These are phyloP conservation scores for Octodon degus DNA, from an alignment of 2,113 vertebrate genomes.

Conservation along the genomic window DNA sequence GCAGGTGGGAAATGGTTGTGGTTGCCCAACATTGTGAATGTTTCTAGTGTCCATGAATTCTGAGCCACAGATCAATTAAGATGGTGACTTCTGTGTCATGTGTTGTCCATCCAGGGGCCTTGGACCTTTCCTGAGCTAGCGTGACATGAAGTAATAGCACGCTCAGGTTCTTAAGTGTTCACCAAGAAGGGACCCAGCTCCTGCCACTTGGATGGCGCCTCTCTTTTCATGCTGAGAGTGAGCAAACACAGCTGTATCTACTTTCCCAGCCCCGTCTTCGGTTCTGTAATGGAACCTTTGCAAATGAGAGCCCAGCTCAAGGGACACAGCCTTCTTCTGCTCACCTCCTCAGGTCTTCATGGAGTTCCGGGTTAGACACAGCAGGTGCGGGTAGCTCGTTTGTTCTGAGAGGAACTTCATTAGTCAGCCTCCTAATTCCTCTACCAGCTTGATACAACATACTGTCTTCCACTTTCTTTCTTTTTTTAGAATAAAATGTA, in stretches of 20 bases:
- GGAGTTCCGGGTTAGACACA: not conserved
- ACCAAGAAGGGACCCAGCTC: not conserved
- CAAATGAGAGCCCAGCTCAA: constrained; percentile 70
- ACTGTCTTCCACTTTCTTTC: constrained; percentile 2
- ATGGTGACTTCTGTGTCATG: not conserved
- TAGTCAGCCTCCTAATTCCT: constrained; percentile 17
- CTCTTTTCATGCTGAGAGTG: constrained; percentile 6
- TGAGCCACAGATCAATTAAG: not conserved
- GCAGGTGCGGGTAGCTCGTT: not conserved
- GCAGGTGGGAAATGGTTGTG: not conserved
- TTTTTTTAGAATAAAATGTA: no score
- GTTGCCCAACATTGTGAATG: not conserved
- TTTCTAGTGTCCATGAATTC: not conserved
- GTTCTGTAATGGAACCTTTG: constrained; percentile 74
- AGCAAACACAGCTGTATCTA: constrained; percentile 81
- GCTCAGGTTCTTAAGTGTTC: not conserved
- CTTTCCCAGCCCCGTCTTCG: constrained; percentile 77
- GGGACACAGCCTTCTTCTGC: constrained; percentile 61
- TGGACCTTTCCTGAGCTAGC: not conserved
- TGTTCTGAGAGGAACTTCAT: constrained; percentile 39
- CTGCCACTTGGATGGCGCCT: constrained; percentile 46
- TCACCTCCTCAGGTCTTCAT: constrained; percentile 59
- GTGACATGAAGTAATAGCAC: not conserved
- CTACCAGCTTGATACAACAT: not conserved
- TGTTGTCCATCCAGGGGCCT: not conserved